Conservation (phyloP, 2,888 invertebrate genomes). For the Ischnus inquisitorius region DNA sequence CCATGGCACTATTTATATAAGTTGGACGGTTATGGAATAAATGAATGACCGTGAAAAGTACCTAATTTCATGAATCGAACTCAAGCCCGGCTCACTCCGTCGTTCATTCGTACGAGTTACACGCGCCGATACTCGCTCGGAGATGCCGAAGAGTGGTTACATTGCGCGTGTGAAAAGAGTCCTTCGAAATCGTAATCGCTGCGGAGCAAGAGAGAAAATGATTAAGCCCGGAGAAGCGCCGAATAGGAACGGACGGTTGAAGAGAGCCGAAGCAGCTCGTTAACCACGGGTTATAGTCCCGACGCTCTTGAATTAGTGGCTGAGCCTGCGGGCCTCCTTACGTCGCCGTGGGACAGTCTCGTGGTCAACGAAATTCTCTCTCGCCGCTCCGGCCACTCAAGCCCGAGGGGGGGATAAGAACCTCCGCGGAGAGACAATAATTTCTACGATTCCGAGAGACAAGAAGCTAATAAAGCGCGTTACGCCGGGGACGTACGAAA, state of each 20-base stretch:
- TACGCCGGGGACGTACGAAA: conserved; percentile 58
- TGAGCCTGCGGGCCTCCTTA: conserved; percentile 61
- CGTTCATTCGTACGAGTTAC: too few species aligned
- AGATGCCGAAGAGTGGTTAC: too few species aligned
- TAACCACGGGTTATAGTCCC: conserved; percentile 72
- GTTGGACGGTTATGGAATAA: too few species aligned
- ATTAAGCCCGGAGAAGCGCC: conserved; percentile 7
- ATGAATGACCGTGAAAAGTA: too few species aligned
- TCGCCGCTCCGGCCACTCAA: background rate
- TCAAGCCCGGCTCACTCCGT: too few species aligned
- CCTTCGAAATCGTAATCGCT: too few species aligned
- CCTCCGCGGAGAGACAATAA: conserved; percentile 72
- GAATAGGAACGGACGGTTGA: conserved; percentile 25
- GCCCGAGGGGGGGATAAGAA: conserved; percentile 51
- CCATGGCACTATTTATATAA: too few species aligned
- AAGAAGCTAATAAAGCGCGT: conserved; percentile 77
- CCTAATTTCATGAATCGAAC: too few species aligned
- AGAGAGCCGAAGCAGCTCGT: conserved; percentile 70
- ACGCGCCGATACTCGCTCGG: too few species aligned
- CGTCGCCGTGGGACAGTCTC: conserved; percentile 71
- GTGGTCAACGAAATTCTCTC: conserved; percentile 68
- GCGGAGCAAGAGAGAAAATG: background rate
- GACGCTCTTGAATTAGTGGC: conserved; percentile 70
- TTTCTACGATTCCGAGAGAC: conserved; percentile 80
- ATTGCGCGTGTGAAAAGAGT: too few species aligned